Conservation (phyloP, 2,888 invertebrate species). For the Melanostoma mellinum region DNA sequence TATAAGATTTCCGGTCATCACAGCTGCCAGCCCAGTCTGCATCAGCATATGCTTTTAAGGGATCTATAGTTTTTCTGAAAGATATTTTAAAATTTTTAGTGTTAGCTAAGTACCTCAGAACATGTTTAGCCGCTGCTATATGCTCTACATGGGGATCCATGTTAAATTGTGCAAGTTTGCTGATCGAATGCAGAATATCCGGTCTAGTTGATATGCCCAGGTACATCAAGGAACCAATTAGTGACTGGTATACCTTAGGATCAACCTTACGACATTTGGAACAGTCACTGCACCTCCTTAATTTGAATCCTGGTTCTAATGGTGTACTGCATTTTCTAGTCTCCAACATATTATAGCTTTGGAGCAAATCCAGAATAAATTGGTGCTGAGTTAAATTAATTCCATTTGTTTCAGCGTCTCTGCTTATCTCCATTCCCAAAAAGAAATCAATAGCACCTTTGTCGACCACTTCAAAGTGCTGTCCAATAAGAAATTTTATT, state of each 20-base stretch:
- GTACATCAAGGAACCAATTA: constrained; percentile 61
- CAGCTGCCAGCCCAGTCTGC: constrained; percentile 64
- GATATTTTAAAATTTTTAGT: constrained; percentile 32
- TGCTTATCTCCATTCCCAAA: constrained; percentile 26
- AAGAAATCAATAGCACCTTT: constrained; percentile 15
- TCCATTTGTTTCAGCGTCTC: background rate
- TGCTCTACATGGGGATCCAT: constrained; percentile 57
- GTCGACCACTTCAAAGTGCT: constrained; percentile 3
- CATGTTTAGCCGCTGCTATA: constrained; percentile 45
- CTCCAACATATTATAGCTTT: constrained; percentile 15
- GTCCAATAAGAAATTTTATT: too few relatives aligned
- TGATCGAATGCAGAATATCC: constrained; percentile 57
- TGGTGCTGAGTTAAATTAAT: constrained; percentile 7
- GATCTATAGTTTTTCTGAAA: constrained; percentile 20
- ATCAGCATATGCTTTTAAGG: constrained; percentile 44
- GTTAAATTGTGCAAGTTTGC: constrained; percentile 58
- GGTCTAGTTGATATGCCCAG: constrained; percentile 48
- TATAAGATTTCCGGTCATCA: constrained; percentile 54
- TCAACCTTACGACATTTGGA: constrained; percentile 5
- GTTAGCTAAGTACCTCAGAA: constrained; percentile 47
- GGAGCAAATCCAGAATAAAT: constrained; percentile 12
- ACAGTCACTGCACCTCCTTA: too few relatives aligned
- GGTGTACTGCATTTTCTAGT: too few relatives aligned
- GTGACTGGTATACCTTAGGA: constrained; percentile 46
- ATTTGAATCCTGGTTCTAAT: too few relatives aligned